A percentile compares a stretch with the other conserved stretches of the same genome.
Evolutionary conservation across 2,888 invertebrate species (phyloP).

Genomic region (Unio delphinus): DNA sequence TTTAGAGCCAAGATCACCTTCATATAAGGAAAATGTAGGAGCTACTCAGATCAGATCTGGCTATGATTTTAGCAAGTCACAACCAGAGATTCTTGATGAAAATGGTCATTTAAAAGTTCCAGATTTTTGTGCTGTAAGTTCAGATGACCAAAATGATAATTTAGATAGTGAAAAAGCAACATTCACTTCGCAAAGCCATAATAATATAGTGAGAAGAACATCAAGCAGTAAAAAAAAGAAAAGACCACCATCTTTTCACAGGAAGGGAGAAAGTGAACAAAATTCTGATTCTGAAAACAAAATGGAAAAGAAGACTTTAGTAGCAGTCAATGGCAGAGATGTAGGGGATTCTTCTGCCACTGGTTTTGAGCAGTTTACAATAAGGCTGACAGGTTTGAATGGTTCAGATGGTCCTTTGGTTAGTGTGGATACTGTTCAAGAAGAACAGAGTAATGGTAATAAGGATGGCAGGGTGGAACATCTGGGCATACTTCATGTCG

Average conservation of each 20-base stretch:
- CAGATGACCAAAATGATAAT: background rate
- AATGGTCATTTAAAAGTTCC: background rate
- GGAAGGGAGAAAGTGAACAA: background rate
- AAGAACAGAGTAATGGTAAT: slow-evolving; percentile 12
- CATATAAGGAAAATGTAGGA: too few relatives aligned
- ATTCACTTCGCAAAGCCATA: background rate
- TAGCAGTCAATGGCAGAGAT: background rate
- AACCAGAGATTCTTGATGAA: too few relatives aligned
- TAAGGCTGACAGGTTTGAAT: too few relatives aligned
- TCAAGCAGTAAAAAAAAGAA: background rate
- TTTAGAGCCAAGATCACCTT: too few relatives aligned
- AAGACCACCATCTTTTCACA: too few relatives aligned
- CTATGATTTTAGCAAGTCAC: too few relatives aligned
- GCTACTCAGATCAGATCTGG: too few relatives aligned
- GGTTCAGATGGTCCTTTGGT: too few relatives aligned
- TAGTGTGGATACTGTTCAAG: slow-evolving; percentile 9
- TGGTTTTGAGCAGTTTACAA: too few relatives aligned
- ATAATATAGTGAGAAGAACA: background rate
- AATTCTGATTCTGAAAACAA: background rate
- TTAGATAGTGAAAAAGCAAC: background rate
- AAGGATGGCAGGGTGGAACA: slow-evolving; percentile 14
- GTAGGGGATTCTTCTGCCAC: slow-evolving; percentile 7
- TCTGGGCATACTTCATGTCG: slow-evolving; percentile 7
- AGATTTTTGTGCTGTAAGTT: background rate
- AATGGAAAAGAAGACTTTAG: too few relatives aligned